Percentiles rank a stretch among this genome's conserved stretches.
phyloP scores from a whole-genome alignment of 2,797 vertebrate genomes.

The Eremophila alpestris region DNA sequence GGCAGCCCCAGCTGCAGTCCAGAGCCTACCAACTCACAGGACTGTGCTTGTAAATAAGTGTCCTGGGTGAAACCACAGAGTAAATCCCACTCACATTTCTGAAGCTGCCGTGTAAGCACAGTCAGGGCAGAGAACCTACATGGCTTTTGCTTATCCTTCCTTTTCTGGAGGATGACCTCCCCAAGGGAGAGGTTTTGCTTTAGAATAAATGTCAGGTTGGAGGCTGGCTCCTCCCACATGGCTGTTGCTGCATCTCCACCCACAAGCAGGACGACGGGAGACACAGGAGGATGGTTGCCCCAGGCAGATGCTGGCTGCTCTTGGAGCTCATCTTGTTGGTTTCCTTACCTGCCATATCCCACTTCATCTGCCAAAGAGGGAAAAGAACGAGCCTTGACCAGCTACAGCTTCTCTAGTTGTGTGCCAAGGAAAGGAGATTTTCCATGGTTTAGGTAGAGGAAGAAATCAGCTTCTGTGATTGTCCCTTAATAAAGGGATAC shows the following conservation, averaged over 20 bases:
- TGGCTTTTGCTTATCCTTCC: background rate
- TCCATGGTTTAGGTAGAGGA: background rate
- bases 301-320: background rate
- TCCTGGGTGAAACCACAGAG: background rate
- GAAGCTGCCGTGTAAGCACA: background rate
- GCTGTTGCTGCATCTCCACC: background rate
- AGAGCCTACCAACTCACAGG: background rate
- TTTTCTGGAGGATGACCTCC: background rate
- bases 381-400: background rate
- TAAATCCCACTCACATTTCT: background rate
- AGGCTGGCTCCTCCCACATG: background rate
- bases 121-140: background rate
- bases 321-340: background rate
- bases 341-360: background rate
- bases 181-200: background rate
- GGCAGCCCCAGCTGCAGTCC: background rate
- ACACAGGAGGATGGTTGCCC: background rate
- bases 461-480: background rate
- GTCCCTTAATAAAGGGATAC: background rate
- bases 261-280: background rate
- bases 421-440: background rate
- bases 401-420: background rate
- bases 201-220: background rate
- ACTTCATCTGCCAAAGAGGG: background rate
- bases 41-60: background rate